phyloP scores from a whole-genome alignment of 2,888 invertebrate genomes.

The Synanthedon andrenaeformis region DNA sequence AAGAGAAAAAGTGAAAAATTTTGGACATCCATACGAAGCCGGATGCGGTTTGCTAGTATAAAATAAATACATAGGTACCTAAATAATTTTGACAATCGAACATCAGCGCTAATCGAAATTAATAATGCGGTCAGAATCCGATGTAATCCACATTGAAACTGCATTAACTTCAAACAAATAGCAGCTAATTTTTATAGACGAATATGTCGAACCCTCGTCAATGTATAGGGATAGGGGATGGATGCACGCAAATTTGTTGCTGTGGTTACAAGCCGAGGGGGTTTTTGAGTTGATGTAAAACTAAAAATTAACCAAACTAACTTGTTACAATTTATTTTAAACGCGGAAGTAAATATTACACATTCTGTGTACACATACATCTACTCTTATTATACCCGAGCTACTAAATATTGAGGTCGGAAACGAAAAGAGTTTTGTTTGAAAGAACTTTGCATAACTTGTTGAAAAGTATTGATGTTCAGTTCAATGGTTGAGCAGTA shows the following conservation, averaged over 20 bases:
- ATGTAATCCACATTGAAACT: slow-evolving; percentile 19
- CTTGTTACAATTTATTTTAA: not conserved
- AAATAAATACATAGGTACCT: not conserved
- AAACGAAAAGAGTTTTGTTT: not conserved
- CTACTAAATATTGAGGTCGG: not conserved
- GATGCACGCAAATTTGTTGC: slow-evolving; percentile 25
- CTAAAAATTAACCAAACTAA: not conserved
- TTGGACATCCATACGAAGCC: too few relatives aligned
- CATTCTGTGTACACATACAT: not conserved
- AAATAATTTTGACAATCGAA: not conserved
- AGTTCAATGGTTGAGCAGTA: not conserved
- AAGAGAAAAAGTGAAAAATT: too few relatives aligned
- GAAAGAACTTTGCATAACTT: not conserved
- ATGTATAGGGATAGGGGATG: slow-evolving; percentile 19
- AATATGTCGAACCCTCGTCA: slow-evolving; percentile 32
- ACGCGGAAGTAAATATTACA: not conserved
- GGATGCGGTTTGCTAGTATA: not conserved
- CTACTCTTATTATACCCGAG: not conserved
- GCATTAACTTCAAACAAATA: slow-evolving; percentile 18
- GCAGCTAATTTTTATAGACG: slow-evolving; percentile 6
- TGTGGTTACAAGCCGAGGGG: slow-evolving; percentile 21
- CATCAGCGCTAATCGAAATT: slow-evolving; percentile 1
- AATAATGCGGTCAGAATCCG: slow-evolving; percentile 1
- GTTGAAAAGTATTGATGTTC: not conserved
- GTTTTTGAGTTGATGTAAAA: not conserved